phyloP scores from a whole-genome alignment of 2,113 vertebrate genomes.

The Procavia capensis region DNA sequence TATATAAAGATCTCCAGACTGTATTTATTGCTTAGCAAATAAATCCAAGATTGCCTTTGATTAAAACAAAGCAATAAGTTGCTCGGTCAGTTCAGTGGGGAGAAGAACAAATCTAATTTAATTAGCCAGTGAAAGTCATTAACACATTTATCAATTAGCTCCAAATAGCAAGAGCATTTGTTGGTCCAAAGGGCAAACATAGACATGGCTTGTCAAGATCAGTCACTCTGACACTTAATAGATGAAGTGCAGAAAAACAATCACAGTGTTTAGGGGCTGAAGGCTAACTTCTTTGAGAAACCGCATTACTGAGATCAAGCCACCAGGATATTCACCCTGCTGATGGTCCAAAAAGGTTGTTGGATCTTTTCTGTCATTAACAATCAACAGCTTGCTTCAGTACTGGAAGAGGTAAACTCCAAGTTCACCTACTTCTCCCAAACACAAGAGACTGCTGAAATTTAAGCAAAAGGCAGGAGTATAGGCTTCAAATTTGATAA shows the following conservation, averaged over 20 bases:
- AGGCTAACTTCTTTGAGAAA: constrained; percentile 38
- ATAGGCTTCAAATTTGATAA: not conserved
- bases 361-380: not conserved
- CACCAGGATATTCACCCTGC: not conserved
- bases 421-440: not conserved
- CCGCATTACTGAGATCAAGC: not conserved
- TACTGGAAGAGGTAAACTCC: not conserved
- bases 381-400: not conserved
- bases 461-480: not conserved
- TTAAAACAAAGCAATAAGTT: constrained; percentile 29
- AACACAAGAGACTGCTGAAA: not conserved
- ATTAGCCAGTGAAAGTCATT: constrained; percentile 51
- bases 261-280: constrained; percentile 1
- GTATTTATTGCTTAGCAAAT: constrained; percentile 53
- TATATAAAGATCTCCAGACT: constrained; percentile 9
- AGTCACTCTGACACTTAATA: constrained; percentile 20
- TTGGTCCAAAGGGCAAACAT: constrained; percentile 21
- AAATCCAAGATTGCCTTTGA: constrained; percentile 52
- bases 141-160: constrained; percentile 69
- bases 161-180: constrained; percentile 26
- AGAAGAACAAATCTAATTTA: constrained; percentile 58
- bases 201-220: not conserved
- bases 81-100: constrained; percentile 15
- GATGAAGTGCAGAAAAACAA: constrained; percentile 27
- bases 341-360: not conserved